Evolutionary conservation across 2,888 invertebrate genomes (phyloP).

Genomic region (Pandemis heparana): DNA sequence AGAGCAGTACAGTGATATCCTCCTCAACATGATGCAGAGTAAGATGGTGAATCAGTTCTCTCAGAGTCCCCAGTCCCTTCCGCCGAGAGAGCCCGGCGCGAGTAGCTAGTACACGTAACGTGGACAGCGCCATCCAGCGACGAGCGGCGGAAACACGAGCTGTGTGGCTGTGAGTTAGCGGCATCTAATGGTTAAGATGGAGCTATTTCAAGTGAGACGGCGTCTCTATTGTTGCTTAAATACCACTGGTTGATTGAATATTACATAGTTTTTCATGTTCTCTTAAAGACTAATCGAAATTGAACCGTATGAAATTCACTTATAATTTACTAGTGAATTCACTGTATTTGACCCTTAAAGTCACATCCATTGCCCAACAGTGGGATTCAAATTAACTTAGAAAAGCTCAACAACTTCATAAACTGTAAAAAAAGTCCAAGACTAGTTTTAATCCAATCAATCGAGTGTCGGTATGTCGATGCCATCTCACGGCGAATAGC

Average conservation of each 20-base stretch:
- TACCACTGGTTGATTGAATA: not conserved
- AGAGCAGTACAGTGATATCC: conserved; percentile 87
- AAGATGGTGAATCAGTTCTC: conserved; percentile 80
- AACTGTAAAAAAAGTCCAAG: no score
- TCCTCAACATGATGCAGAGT: conserved; percentile 84
- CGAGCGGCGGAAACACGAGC: conserved; percentile 41
- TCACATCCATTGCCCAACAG: no score
- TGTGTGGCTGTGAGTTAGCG: not conserved
- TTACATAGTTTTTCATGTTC: not conserved
- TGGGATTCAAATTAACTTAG: no score
- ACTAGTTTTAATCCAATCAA: no score
- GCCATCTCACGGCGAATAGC: conserved; percentile 20
- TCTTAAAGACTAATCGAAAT: no score
- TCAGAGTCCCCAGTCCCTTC: conserved; percentile 72
- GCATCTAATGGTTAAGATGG: conserved; percentile 12
- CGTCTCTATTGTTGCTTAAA: not conserved
- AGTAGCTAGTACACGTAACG: conserved; percentile 71
- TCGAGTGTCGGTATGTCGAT: not conserved
- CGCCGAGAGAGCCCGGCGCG: conserved; percentile 64
- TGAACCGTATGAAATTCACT: no score
- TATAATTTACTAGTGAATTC: no score
- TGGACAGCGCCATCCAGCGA: conserved; percentile 28
- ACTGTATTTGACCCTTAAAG: no score
- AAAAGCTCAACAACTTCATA: no score
- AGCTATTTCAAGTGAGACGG: not conserved